Conservation (phyloP, 2,797 vertebrate species). For the Danio choprae region DNA sequence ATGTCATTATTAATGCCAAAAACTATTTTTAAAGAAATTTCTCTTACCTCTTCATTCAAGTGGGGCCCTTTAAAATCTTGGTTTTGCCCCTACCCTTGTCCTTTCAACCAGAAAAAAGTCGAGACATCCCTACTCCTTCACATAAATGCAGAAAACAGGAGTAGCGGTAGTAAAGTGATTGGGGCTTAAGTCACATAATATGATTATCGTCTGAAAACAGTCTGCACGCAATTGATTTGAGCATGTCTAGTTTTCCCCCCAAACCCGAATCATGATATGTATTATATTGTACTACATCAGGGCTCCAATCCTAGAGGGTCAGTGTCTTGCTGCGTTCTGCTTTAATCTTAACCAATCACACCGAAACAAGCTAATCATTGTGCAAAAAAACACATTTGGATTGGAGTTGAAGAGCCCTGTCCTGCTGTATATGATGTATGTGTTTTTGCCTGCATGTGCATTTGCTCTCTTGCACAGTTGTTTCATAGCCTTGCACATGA, state of each 20-base stretch:
- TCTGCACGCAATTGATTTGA: no score
- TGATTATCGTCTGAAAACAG: no score
- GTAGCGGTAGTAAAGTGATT: no score
- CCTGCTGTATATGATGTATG: neutral
- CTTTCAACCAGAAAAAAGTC: no score
- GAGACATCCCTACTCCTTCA: no score
- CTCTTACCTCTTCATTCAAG: no score
- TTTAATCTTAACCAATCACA: neutral
- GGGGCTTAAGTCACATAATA: neutral
- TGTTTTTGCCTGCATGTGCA: neutral
- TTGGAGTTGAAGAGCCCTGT: neutral
- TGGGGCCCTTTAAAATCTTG: no score
- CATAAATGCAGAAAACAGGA: no score
- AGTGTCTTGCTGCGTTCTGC: neutral
- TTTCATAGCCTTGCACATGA: conserved; percentile 15
- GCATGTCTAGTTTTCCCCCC: no score
- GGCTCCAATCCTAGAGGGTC: neutral
- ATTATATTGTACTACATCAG: neutral
- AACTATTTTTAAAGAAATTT: no score
- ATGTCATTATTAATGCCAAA: no score
- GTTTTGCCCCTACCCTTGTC: no score
- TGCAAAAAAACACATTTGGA: neutral
- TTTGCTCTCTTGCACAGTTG: conserved; percentile 1
- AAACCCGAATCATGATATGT: neutral
- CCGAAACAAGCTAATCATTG: neutral